These are phyloP conservation scores for Drosophila kambysellisi DNA, from an alignment of 2,888 invertebrate genomes.

Conservation along the genomic window DNA sequence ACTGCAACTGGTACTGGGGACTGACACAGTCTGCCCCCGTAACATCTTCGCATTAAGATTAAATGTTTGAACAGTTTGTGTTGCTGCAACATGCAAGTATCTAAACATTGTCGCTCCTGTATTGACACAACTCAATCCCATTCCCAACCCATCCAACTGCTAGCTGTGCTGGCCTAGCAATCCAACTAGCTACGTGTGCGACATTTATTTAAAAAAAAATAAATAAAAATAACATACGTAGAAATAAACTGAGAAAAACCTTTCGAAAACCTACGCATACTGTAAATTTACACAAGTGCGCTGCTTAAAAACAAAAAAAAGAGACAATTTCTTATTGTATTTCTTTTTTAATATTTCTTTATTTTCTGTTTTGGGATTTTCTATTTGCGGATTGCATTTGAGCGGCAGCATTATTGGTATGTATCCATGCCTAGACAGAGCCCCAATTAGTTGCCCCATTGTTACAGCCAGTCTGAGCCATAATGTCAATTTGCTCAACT, in stretches of 20 bases:
- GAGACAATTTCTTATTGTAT: conserved; percentile 37
- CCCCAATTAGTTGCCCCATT: conserved; percentile 76
- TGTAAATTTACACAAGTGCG: conserved; percentile 78
- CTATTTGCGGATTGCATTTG: conserved; percentile 76
- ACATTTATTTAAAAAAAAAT: conserved; percentile 66
- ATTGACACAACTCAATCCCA: conserved; percentile 65
- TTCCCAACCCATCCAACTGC: conserved; percentile 26
- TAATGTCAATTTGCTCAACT: conserved; percentile 76
- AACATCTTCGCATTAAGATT: conserved; percentile 77
- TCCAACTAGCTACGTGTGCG: conserved; percentile 62
- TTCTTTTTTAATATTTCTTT: conserved; percentile 32
- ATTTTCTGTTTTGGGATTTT: conserved; percentile 68
- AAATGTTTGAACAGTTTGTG: conserved; percentile 80
- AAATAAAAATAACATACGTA: conserved; percentile 18
- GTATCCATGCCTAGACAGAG: conserved; percentile 56
- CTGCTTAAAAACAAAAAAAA: conserved; percentile 32
- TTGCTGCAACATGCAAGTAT: conserved; percentile 69
- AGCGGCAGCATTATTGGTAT: conserved; percentile 18
- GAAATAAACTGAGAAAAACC: conserved; percentile 51
- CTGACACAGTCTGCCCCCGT: conserved; percentile 35
- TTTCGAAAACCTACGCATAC: conserved; percentile 72
- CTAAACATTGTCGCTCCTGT: conserved; percentile 68
- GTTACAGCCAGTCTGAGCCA: conserved; percentile 68
- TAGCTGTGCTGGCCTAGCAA: conserved; percentile 27
- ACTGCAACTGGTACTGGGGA: neutral